These are phyloP conservation scores for Leucania comma DNA, from an alignment of 2,888 invertebrate genomes.

Conservation along the genomic window DNA sequence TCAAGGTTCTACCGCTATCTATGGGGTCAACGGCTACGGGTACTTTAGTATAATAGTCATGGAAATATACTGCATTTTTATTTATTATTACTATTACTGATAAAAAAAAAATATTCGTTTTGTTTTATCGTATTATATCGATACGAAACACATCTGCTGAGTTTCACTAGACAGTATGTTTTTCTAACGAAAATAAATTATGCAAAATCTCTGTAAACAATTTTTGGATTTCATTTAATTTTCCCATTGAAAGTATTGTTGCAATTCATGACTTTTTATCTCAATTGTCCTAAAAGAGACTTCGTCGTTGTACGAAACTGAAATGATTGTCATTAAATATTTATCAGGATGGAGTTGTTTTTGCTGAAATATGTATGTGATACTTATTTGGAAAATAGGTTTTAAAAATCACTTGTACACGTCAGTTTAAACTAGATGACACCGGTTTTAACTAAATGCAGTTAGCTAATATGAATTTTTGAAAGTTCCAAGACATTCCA, in stretches of 20 bases:
- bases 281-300: background rate
- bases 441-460: background rate
- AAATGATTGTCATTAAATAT: background rate
- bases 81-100: too few species aligned
- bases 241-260: background rate
- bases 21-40: background rate
- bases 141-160: background rate
- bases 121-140: background rate
- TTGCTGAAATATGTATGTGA: too few species aligned
- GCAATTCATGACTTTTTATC: background rate
- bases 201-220: background rate
- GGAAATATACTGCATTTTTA: background rate
- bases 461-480: background rate
- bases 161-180: constrained; percentile 4
- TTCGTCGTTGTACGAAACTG: background rate
- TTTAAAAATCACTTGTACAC: too few species aligned
- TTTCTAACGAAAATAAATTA: background rate
- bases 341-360: background rate
- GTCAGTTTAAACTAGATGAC: too few species aligned
- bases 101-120: background rate
- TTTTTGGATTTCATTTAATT: constrained; percentile 2
- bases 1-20: background rate
- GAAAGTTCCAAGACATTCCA: background rate
- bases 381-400: too few species aligned
- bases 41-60: background rate